A percentile compares a stretch with the other conserved stretches of the same genome.
Conservation (phyloP, 2,797 vertebrate species). For the Xiphophorus birchmanni region DNA sequence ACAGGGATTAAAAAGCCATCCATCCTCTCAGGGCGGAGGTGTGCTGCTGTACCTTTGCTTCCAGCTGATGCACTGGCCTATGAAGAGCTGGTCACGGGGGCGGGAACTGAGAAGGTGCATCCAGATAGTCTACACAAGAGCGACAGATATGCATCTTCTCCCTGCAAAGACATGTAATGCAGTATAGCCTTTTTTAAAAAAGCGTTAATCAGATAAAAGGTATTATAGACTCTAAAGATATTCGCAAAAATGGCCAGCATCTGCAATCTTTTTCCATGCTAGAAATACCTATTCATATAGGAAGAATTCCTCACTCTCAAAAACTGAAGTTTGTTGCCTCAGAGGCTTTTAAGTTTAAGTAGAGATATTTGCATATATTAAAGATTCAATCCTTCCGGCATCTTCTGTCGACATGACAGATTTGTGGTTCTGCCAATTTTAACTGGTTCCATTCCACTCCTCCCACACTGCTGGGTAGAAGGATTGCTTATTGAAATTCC, state of each 20-base stretch:
- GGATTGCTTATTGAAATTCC: constrained; percentile 38
- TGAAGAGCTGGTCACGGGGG: constrained; percentile 45
- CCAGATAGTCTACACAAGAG: constrained; percentile 35
- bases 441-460: constrained; percentile 63
- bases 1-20: constrained; percentile 56
- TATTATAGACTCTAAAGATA: constrained; percentile 29
- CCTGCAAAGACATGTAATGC: constrained; percentile 17
- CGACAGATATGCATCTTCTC: constrained; percentile 61
- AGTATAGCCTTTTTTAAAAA: constrained; percentile 36
- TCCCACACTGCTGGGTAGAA: constrained; percentile 58
- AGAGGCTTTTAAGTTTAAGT: constrained; percentile 65
- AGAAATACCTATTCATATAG: constrained; percentile 29
- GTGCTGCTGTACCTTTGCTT: constrained; percentile 50
- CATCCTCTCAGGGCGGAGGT: constrained; percentile 32
- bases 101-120: constrained; percentile 55
- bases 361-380: constrained; percentile 72
- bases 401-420: constrained; percentile 60
- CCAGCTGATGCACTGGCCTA: constrained; percentile 52
- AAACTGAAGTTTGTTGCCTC: constrained; percentile 45
- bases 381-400: constrained; percentile 59
- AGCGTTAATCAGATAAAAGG: constrained; percentile 54
- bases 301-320: constrained; percentile 34
- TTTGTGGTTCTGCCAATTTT: constrained; percentile 67
- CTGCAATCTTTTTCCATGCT: constrained; percentile 11
- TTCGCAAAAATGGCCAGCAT: constrained; percentile 27